Evolutionary conservation across 1,140 invertebrate genomes (phyloP), one percentile per base, ranked within the genome.

Genomic region (Macrotrachela quadricornifera): DNA sequence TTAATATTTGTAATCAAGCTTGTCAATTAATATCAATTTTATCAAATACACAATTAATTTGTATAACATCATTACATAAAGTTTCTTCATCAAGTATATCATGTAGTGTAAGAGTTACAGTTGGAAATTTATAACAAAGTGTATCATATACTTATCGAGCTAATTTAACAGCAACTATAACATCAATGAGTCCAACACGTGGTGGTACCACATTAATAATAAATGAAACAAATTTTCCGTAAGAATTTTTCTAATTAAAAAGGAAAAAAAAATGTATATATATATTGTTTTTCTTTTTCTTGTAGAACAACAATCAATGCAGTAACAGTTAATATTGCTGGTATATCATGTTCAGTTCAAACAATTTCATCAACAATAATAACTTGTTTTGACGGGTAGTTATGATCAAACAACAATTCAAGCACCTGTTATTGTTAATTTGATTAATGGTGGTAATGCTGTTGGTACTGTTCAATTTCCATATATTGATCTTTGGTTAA

Each of bases 401-500:
- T 51, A 38, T 13, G 8, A 15, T 16, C 37, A 21, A 14, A 54
- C 50, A 37, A 44, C 46, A 30, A n/a, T 41, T 14, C 15, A 13
- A 50, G 13, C 39, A 30, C n/a, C n/a, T 6, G 14, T 47, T 8
- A 14, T n/a, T 49, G 12, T 12, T 48, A 14, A 49, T 42, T 38
- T 30, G 2, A 8, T 30, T 30, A 30, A 30, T 8, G 21, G 21
- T 30, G 21, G 21, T 8, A 30, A 30, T 30, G 21, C 21, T 8
- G 8, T 30, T 6, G 51, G 36, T 9, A 36, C 11, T 2, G 49
- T 40, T 11, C 10, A 41, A 17, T 64, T 59, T 45, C 18, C 51
- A 45, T 66, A 66, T 49, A 53, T 64, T 13, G 62, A 65, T 49
- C 51, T 57, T 0, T 66, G 63, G 63, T 62, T 59, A 17, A 61